Evolutionary conservation across 2,113 vertebrate genomes (phyloP), one percentile per base, ranked within the genome.

Genomic region (Azemiops feae): DNA sequence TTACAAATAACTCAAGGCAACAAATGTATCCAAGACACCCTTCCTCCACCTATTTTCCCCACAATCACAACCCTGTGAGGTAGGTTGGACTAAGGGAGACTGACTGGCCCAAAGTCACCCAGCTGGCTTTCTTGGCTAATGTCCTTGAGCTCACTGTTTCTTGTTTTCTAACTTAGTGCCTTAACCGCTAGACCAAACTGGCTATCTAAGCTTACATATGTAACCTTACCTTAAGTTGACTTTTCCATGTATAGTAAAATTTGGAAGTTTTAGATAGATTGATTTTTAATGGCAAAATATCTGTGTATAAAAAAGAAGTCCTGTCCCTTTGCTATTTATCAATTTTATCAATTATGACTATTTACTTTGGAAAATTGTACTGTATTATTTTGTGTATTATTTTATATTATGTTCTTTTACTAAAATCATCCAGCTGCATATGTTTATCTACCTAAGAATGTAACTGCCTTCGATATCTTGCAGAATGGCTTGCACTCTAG

Each of bases 181-280:
- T 64, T 64, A 60, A 58, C 57, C 1, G 23, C 23, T 58, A 30
- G 25, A 60, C 58, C 58, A 60, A 30, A 60, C 58, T 60, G 58
- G 9, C 58, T 27, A 27, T 60, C 9, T 60, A 60, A 60, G 5
- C 5, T 57, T 50, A 89, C 94, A 69, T 93, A 57, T 39, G n/a
- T 74, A 74, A 39, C 7, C 16, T 88, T 60, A 74, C 5, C 88
- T 91, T 91, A 93, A 43, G 2, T 94, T 94, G 91, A 7, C 87
- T 94, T 96, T 91, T 45, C 92, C 93, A 43, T 89, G 50, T 95
- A 90, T 85, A 92, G 91, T 91, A 89, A 96, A 94, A 89, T 92
- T 57, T 88, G 87, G 45, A 89, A 93, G 47, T 95, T 95, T 93
- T 91, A 95, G 27, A 57, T 91, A 88, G 89, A 53, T 81, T 85